A percentile compares a stretch with the other conserved stretches of the same genome.
phyloP scores from a whole-genome alignment of 2,888 invertebrate species.

The Dryobotodes eremita region DNA sequence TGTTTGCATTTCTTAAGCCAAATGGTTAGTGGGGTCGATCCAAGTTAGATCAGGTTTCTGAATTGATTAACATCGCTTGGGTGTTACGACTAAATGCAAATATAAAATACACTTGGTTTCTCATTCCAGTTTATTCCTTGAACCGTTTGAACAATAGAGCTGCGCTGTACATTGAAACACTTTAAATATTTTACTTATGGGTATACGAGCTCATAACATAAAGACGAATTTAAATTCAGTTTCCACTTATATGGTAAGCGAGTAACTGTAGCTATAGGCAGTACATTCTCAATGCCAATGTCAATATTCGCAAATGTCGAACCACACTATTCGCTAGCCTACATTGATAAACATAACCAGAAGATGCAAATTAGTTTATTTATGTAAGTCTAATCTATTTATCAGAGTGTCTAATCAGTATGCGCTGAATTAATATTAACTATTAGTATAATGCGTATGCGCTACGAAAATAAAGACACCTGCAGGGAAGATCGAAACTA shows the following conservation, averaged over 20 bases:
- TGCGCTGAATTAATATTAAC: conserved; percentile 22
- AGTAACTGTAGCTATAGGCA: conserved; percentile 36
- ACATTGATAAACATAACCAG: conserved; percentile 27
- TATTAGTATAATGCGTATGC: conserved; percentile 10
- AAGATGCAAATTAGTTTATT: conserved; percentile 14
- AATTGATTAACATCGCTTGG: conserved; percentile 53
- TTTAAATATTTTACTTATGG: conserved; percentile 55
- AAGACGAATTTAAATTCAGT: conserved; percentile 62
- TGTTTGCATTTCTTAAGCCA: conserved; percentile 31
- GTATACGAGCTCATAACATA: conserved; percentile 50
- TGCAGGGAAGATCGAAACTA: neutral
- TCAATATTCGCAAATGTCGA: conserved; percentile 42
- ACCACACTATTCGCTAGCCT: conserved; percentile 6
- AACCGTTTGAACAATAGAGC: conserved; percentile 65
- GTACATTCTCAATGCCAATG: conserved; percentile 35
- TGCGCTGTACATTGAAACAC: conserved; percentile 52
- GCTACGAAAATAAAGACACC: conserved; percentile 30
- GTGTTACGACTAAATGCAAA: conserved; percentile 58
- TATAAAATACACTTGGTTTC: conserved; percentile 55
- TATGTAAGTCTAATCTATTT: conserved; percentile 35
- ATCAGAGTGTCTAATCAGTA: conserved; percentile 45
- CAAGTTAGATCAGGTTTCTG: conserved; percentile 46
- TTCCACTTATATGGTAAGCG: conserved; percentile 54
- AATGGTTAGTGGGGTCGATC: conserved; percentile 37
- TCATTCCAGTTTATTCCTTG: conserved; percentile 60